Evolutionary conservation across 2,113 vertebrate genomes (phyloP), one percentile per base, ranked within the genome.

Genomic region (Hemichromis elongatus): DNA sequence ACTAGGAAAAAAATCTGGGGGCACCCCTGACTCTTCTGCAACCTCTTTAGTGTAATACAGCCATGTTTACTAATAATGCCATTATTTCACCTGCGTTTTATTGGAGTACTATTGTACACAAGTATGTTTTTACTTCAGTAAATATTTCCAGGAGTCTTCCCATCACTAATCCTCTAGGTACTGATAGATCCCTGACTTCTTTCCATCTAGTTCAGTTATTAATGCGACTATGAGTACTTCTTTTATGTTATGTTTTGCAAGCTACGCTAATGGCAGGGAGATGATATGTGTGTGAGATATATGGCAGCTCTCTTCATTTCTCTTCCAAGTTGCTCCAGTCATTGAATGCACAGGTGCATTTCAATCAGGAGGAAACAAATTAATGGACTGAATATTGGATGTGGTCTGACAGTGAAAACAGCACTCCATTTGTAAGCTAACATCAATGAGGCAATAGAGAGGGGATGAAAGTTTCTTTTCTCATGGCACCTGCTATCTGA

Each of bases 341-440:
- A 30, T 75, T 75, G 81, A 45, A 83, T 14, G 66, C 68, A 82
- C 82, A 85, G 88, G 88, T 81, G 81, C 61, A 86, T 63, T 61
- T 83, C 84, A 87, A 81, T 91, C 68, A 79, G 55, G 28, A 80
- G 59, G 33, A 81, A 79, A 56, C 63, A 86, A 88, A 89, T 92
- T 26, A 93, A 85, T 88, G 81, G 79, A 84, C 8, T 77, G 83
- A 81, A 77, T 50, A 40, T 9, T 28, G 83, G 79, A 89, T 57
- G 57, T 81, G 79, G 11, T 81, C 18, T 84, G 87, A 86, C 79
- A 88, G 24, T 80, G 54, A 90, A 87, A 82, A 87, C 78, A 91
- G 79, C 14, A 35, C 75, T 87, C 42, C 42, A 50, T 79, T 88
- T 86, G 47, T 63, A 81, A 66, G 80, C 45, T 81, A 78, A 81